Conservation (phyloP, 1,140 invertebrate genomes). For the Nilaparvata lugens region DNA sequence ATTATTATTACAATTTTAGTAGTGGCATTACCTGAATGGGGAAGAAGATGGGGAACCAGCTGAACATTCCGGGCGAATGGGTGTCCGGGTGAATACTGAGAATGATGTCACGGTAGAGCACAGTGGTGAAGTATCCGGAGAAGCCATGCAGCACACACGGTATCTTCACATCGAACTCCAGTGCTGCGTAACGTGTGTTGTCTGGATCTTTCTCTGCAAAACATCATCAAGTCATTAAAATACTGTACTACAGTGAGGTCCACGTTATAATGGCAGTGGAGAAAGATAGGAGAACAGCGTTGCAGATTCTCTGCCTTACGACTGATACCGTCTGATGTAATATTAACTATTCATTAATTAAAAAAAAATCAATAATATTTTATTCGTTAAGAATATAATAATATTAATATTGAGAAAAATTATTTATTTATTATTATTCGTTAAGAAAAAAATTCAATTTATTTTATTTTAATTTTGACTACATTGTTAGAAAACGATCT, state of each 20-base stretch:
- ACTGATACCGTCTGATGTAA: too few species aligned
- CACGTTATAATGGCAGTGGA: too few species aligned
- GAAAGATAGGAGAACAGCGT: too few species aligned
- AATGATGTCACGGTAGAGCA: slow-evolving; percentile 72
- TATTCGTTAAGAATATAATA: too few species aligned
- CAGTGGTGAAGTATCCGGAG: slow-evolving; percentile 88
- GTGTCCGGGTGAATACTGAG: slow-evolving; percentile 85
- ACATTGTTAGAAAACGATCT: too few species aligned
- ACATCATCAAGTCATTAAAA: slow-evolving; percentile 12
- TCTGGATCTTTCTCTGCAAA: slow-evolving; percentile 42
- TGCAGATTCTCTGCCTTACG: too few species aligned
- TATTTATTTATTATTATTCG: too few species aligned
- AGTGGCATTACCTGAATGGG: slow-evolving; percentile 71
- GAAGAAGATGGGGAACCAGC: slow-evolving; percentile 96
- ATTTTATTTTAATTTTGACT: too few species aligned
- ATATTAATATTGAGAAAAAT: too few species aligned
- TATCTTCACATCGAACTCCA: slow-evolving; percentile 59
- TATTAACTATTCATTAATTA: too few species aligned
- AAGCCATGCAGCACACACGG: slow-evolving; percentile 86
- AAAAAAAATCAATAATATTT: slow-evolving; percentile 9
- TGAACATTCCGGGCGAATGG: slow-evolving; percentile 85
- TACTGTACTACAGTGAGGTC: too few species aligned
- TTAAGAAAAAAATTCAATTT: too few species aligned
- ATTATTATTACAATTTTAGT: neutral
- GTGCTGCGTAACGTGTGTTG: slow-evolving; percentile 62